Percentiles rank a stretch among this genome's conserved stretches.
Conservation (phyloP, 2,797 vertebrate genomes). For the Florisuga fusca region DNA sequence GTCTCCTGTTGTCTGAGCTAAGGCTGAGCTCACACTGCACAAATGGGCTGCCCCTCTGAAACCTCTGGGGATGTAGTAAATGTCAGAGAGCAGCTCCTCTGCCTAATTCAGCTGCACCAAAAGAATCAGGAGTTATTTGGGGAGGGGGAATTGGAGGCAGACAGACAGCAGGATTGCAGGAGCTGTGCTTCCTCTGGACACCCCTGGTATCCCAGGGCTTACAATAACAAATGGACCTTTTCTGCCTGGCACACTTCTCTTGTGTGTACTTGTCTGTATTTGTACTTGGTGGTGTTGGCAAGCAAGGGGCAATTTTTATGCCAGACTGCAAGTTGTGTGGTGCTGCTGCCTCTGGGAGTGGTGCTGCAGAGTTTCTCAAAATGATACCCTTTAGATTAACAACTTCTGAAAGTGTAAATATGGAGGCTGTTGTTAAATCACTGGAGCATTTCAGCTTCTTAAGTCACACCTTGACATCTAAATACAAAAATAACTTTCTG, state of each 20-base stretch:
- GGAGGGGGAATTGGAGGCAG: not conserved
- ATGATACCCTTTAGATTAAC: not conserved
- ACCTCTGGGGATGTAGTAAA: rapidly evolving
- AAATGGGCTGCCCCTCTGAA: not conserved
- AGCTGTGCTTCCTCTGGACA: not conserved
- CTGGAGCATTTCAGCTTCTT: not conserved
- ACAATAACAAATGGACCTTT: not conserved
- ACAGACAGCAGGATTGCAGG: not conserved
- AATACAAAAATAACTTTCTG: not conserved
- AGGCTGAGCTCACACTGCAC: not conserved
- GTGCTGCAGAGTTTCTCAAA: not conserved
- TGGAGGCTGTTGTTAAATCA: not conserved
- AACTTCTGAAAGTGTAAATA: not conserved
- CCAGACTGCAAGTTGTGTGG: not conserved
- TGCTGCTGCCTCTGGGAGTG: not conserved
- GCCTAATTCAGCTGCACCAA: too few species aligned
- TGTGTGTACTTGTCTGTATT: not conserved
- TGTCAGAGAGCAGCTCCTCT: not conserved
- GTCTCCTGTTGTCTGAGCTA: not conserved
- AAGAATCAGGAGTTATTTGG: not conserved
- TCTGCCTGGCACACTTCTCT: not conserved
- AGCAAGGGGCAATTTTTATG: not conserved
- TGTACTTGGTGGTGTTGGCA: not conserved
- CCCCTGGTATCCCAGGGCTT: not conserved
- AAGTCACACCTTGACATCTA: not conserved